phyloP scores from a whole-genome alignment of 2,888 invertebrate species.

The Villa cingulata region DNA sequence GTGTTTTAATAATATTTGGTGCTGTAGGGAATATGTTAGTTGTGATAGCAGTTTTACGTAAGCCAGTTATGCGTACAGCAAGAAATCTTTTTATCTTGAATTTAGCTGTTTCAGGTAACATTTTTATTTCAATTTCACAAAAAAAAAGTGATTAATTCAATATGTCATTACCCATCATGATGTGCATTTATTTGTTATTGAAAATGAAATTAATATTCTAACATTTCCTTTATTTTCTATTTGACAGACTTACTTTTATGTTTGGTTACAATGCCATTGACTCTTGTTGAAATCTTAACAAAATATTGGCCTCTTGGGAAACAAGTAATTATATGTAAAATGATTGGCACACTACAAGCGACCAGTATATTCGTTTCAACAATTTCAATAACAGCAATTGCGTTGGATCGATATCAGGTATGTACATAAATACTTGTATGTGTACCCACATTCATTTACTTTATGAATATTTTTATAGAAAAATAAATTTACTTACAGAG shows the following conservation, averaged over 20 bases:
- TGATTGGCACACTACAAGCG: constrained; percentile 75
- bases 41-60: constrained; percentile 62
- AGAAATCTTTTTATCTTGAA: constrained; percentile 89
- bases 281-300: constrained; percentile 71
- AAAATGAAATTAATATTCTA: background rate
- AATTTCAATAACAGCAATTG: constrained; percentile 85
- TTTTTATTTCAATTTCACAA: no score
- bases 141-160: no score
- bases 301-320: constrained; percentile 75
- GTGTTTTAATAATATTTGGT: constrained; percentile 64
- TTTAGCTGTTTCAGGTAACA: constrained; percentile 54
- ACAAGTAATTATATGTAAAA: constrained; percentile 63
- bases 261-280: constrained; percentile 79
- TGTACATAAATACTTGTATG: no score
- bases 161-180: background rate
- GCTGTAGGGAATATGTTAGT: constrained; percentile 77
- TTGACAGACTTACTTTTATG: constrained; percentile 62
- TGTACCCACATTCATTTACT: no score
- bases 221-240: background rate
- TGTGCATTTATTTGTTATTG: no score
- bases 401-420: constrained; percentile 70
- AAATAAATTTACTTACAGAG: no score
- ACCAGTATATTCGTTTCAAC: constrained; percentile 88
- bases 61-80: constrained; percentile 80
- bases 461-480: no score